Evolutionary conservation across 37 sponge, comb jelly and placozoan genomes (phyloP).

Genomic region (Chondrilla cf. caribensis): DNA sequence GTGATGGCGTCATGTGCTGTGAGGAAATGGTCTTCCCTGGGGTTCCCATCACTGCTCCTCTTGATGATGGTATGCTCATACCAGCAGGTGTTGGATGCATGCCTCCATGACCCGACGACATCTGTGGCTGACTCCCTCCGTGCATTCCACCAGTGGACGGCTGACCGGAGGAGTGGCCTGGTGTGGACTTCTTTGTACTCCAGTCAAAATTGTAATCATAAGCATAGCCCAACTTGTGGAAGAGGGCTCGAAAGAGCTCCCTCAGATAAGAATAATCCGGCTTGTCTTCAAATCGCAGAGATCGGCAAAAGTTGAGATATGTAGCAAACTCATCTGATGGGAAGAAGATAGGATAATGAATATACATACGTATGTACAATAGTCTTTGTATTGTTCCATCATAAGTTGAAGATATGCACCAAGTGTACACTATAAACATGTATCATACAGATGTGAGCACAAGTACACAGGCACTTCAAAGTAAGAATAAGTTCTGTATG

Average conservation of each 20-base stretch:
- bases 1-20: conserved; percentile 2
- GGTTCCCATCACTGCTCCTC: not conserved
- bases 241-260: conserved; percentile 90
- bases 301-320: conserved; percentile 95
- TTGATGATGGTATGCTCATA: not conserved
- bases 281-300: conserved; percentile 93
- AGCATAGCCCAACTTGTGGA: conserved; percentile 90
- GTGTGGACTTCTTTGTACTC: conserved; percentile 61
- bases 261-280: conserved; percentile 97
- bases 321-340: conserved; percentile 93
- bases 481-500: not conserved
- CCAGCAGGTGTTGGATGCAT: not conserved
- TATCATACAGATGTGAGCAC: conserved; percentile 18
- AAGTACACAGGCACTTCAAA: conserved; percentile 2
- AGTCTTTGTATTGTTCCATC: no score
- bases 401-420: no score
- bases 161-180: conserved; percentile 12
- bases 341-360: not conserved
- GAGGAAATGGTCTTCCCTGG: not conserved
- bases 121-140: not conserved
- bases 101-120: not conserved
- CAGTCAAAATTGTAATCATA: conserved; percentile 99
- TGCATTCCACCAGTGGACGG: not conserved
- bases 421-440: no score
- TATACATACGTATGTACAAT: no score